These are phyloP conservation scores for Avahi laniger DNA, from an alignment of 2,797 vertebrate species.

Conservation along the genomic window DNA sequence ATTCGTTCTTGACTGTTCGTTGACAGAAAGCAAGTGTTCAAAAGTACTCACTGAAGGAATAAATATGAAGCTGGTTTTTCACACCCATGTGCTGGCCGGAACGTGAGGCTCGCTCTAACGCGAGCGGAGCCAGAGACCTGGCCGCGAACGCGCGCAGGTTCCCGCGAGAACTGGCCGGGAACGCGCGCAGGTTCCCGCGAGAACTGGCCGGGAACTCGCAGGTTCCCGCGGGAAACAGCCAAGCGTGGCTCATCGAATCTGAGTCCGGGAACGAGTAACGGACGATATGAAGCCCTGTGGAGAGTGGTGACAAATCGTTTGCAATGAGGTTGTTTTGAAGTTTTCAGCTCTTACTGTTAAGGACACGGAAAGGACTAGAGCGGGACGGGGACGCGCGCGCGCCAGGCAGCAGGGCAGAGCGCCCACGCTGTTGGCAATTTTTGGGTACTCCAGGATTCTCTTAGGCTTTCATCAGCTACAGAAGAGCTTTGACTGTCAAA, in stretches of 20 bases:
- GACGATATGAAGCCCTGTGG: not conserved
- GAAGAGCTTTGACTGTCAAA: not conserved
- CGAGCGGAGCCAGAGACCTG: not conserved
- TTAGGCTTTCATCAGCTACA: not conserved
- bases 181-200: no score
- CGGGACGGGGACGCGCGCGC: not conserved
- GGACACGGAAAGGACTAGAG: not conserved
- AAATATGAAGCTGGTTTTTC: not conserved
- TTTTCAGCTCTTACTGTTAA: constrained; percentile 23
- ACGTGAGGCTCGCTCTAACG: not conserved
- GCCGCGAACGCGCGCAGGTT: not conserved
- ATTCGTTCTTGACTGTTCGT: not conserved
- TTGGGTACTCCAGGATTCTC: not conserved
- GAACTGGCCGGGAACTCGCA: not conserved
- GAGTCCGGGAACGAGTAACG: not conserved
- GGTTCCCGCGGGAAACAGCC: no score
- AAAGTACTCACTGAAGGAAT: not conserved
- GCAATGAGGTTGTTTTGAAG: not conserved
- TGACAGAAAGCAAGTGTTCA: not conserved
- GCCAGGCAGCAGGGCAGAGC: no score
- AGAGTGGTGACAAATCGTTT: not conserved
- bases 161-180: no score
- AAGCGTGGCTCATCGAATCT: not conserved
- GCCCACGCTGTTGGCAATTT: not conserved
- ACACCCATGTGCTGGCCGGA: not conserved